Percentiles rank a stretch among this genome's conserved stretches.
These are phyloP conservation scores for Thereva nobilitata DNA, from an alignment of 2,888 invertebrate genomes.

Conservation along the genomic window DNA sequence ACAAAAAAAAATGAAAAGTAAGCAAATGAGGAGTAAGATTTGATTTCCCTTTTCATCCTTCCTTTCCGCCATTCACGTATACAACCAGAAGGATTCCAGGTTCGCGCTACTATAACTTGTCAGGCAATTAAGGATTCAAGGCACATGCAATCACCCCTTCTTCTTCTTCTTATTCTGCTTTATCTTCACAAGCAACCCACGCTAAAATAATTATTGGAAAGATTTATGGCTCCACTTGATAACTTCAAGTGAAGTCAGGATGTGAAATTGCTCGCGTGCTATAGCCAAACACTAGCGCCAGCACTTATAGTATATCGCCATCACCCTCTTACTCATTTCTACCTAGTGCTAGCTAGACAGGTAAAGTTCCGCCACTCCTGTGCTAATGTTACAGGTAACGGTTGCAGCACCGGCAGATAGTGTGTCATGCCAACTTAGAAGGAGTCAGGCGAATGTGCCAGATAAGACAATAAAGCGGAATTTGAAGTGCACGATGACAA, in stretches of 20 bases:
- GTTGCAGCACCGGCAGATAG: too few species aligned
- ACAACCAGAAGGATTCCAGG: background rate
- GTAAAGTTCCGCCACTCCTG: too few species aligned
- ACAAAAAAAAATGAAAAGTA: slow-evolving; percentile 11
- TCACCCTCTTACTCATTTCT: too few species aligned
- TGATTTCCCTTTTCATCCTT: slow-evolving; percentile 1
- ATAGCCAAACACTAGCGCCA: background rate
- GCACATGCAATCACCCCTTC: slow-evolving; percentile 19
- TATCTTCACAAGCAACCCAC: background rate
- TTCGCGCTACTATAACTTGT: background rate
- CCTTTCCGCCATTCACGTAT: background rate
- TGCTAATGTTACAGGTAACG: too few species aligned
- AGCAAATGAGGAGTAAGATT: background rate
- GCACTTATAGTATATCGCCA: too few species aligned
- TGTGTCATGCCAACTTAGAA: background rate
- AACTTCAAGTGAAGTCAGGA: slow-evolving; percentile 18
- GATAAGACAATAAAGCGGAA: slow-evolving; percentile 8
- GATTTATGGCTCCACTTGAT: slow-evolving; percentile 27
- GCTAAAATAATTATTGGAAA: slow-evolving; percentile 22
- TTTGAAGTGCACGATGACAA: slow-evolving; percentile 7
- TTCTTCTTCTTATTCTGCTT: too few species aligned
- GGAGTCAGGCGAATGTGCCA: background rate
- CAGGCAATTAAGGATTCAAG: slow-evolving; percentile 31
- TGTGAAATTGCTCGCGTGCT: slow-evolving; percentile 15
- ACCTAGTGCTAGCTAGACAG: too few species aligned